These are phyloP conservation scores for Diadumene lineata DNA, from an alignment of 92 coral and sea anemone genomes.

Conservation along the genomic window DNA sequence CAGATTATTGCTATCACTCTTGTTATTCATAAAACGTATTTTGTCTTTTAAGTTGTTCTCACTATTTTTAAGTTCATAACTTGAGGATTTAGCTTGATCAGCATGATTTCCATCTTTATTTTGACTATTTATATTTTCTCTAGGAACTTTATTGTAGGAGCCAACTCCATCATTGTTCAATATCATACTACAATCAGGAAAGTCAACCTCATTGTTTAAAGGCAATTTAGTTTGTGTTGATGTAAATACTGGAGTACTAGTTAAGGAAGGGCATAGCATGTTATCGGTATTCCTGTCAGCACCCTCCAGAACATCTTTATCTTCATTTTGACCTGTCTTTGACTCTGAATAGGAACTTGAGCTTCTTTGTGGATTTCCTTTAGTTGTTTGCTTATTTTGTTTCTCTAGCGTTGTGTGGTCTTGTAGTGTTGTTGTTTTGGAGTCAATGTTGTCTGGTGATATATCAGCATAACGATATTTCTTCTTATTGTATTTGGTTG, in stretches of 20 bases:
- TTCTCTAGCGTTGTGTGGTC: background rate
- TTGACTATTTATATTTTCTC: background rate
- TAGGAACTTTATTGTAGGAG: background rate
- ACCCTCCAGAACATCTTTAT: background rate
- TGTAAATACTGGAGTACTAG: constrained; percentile 64
- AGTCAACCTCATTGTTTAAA: background rate
- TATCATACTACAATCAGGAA: constrained; percentile 32
- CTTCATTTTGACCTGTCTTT: background rate
- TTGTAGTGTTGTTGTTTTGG: background rate
- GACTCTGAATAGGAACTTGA: background rate
- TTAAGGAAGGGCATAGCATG: constrained; percentile 69
- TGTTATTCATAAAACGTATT: background rate
- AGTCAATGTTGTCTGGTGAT: constrained; percentile 27
- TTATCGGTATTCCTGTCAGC: constrained; percentile 35
- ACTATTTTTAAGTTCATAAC: background rate
- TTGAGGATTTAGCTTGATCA: background rate
- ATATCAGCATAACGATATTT: constrained; percentile 70
- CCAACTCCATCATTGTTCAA: constrained; percentile 21
- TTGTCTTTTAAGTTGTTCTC: background rate
- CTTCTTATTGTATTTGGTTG: constrained; percentile 55
- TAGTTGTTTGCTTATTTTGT: background rate
- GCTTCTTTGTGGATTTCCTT: background rate
- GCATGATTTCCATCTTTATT: background rate
- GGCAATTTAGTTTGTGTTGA: background rate
- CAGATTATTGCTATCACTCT: background rate